Conservation (phyloP, 2,797 vertebrate species). For the Leptoclinus maculatus region DNA sequence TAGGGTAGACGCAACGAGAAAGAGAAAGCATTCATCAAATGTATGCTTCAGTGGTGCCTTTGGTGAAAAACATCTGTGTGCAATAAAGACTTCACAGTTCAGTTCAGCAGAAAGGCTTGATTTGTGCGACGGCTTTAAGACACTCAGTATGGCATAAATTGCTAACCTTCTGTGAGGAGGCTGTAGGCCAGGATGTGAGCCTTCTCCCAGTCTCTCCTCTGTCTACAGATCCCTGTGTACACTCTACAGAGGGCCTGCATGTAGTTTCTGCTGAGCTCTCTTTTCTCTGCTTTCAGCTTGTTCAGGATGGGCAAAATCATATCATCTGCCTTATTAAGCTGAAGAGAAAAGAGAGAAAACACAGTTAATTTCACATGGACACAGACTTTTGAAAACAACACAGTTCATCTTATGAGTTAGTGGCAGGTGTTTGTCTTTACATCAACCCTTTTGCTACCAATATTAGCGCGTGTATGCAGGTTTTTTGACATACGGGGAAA, state of each 20-base stretch:
- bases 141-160: not conserved
- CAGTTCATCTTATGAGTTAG: not conserved
- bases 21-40: not conserved
- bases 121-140: not conserved
- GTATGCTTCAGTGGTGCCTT: not conserved
- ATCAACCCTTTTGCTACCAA: not conserved
- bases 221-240: conserved; percentile 91
- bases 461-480: too few relatives aligned
- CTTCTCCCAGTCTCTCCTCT: conserved; percentile 87
- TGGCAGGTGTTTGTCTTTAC: not conserved
- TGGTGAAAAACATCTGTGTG: not conserved
- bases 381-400: not conserved
- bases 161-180: conserved; percentile 91
- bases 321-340: conserved; percentile 84
- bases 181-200: conserved; percentile 91
- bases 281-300: conserved; percentile 87
- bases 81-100: not conserved
- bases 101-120: not conserved
- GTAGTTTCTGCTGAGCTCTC: conserved; percentile 66
- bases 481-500: too few relatives aligned
- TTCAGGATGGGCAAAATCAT: conserved; percentile 85
- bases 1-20: conserved; percentile 3
- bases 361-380: not conserved
- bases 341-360: conserved; percentile 24
- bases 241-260: conserved; percentile 92